Conservation (phyloP, 2,888 invertebrate species). For the Nasonovia ribisnigri region DNA sequence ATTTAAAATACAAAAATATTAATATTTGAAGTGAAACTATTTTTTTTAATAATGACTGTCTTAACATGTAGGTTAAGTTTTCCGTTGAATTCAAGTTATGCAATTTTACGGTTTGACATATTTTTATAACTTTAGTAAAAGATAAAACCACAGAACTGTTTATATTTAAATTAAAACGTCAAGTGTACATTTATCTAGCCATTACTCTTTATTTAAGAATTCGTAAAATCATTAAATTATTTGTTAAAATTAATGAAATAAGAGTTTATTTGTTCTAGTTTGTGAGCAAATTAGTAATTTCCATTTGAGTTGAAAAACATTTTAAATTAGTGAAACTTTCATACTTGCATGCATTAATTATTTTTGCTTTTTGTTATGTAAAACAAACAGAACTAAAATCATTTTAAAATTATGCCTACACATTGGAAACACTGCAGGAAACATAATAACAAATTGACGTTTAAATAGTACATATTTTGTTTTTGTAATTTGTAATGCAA, state of each 20-base stretch:
- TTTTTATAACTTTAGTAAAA: too few species aligned
- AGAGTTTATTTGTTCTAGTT: background rate
- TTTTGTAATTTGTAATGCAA: background rate
- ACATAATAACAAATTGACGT: background rate
- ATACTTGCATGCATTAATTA: background rate
- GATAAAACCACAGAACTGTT: background rate
- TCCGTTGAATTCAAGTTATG: background rate
- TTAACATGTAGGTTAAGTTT: background rate
- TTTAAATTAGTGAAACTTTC: background rate
- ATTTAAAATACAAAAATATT: background rate
- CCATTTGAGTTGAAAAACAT: background rate
- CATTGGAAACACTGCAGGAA: background rate
- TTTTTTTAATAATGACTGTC: background rate
- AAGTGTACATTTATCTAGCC: background rate
- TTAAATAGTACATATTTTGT: background rate
- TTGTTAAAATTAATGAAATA: background rate
- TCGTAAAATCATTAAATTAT: background rate
- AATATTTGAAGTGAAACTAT: background rate
- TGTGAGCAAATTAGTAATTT: background rate
- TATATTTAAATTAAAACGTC: background rate
- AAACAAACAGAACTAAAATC: slow-evolving; percentile 5
- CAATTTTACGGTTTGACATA: background rate
- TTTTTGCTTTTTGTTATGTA: background rate
- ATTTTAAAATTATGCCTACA: slow-evolving; percentile 4
- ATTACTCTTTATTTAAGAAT: background rate